Percentiles rank a stretch among this genome's conserved stretches.
These are phyloP conservation scores for Upupa epops DNA, from an alignment of 2,113 vertebrate species.

Conservation along the genomic window DNA sequence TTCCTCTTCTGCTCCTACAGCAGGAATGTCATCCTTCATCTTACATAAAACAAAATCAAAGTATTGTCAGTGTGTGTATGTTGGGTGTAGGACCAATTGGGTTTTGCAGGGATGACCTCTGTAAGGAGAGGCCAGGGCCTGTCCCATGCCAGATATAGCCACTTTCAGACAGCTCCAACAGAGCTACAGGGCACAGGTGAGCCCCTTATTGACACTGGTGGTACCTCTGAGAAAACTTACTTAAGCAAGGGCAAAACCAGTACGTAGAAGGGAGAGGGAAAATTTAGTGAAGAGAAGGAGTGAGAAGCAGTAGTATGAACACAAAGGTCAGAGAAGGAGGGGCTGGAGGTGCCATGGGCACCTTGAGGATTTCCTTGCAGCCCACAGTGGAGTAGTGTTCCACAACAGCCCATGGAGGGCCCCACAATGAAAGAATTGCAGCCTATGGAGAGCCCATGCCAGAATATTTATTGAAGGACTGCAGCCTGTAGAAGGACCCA, in stretches of 20 bases:
- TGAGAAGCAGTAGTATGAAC: not conserved
- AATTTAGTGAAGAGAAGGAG: not conserved
- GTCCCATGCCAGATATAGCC: not conserved
- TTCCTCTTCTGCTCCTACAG: not conserved
- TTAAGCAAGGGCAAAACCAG: not conserved
- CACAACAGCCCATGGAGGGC: not conserved
- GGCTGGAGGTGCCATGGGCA: not conserved
- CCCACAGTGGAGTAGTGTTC: not conserved
- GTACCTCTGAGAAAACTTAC: not conserved
- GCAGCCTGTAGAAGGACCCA: not conserved
- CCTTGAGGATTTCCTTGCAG: not conserved
- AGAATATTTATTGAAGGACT: not conserved
- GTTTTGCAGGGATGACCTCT: not conserved
- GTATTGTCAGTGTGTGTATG: not conserved
- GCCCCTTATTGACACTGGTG: accelerated
- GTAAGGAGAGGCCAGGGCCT: not conserved
- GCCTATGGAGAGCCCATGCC: not conserved
- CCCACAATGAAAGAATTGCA: not conserved
- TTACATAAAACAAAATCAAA: not conserved
- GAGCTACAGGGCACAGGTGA: not conserved
- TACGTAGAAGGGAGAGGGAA: accelerated
- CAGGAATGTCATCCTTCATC: not conserved
- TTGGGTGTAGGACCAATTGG: accelerated
- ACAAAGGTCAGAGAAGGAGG: not conserved
- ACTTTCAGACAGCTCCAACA: not conserved